Evolutionary conservation across 1,140 invertebrate genomes (phyloP).

Genomic region (Centruroides sculpturatus): DNA sequence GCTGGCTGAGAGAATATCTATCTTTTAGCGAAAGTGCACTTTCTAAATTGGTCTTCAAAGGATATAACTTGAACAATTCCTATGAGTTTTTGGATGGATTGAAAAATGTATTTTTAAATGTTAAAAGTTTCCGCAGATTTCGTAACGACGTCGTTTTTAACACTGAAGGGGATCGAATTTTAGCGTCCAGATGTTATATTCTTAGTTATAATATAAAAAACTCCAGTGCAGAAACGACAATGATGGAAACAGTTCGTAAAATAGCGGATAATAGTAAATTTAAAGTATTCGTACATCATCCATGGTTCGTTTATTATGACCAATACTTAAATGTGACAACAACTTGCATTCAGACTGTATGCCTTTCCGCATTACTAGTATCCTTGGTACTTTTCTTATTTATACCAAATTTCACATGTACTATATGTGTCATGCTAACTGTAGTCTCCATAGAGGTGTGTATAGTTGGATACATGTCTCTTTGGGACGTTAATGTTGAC

Average conservation of each 20-base stretch:
- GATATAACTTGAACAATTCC: constrained; percentile 56
- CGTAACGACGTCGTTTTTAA: constrained; percentile 73
- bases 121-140: constrained; percentile 40
- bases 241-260: constrained; percentile 60
- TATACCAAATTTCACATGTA: constrained; percentile 83
- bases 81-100: constrained; percentile 53
- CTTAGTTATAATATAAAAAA: constrained; percentile 78
- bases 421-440: constrained; percentile 84
- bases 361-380: constrained; percentile 81
- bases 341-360: constrained; percentile 80
- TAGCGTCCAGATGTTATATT: constrained; percentile 69
- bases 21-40: constrained; percentile 56
- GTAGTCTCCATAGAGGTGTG: constrained; percentile 88
- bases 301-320: constrained; percentile 87
- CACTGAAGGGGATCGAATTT: constrained; percentile 49
- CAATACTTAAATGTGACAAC: constrained; percentile 82
- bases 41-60: constrained; percentile 41
- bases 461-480: constrained; percentile 89
- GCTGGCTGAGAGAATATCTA: constrained; percentile 72
- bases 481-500: constrained; percentile 87
- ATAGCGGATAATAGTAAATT: constrained; percentile 60
- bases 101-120: constrained; percentile 38
- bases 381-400: constrained; percentile 88
- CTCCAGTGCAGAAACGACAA: constrained; percentile 76
- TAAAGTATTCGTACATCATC: constrained; percentile 80